A percentile compares a stretch with the other conserved stretches of the same genome.
Evolutionary conservation across 2,797 vertebrate genomes (phyloP).

Genomic region (Cheirogaleus major): DNA sequence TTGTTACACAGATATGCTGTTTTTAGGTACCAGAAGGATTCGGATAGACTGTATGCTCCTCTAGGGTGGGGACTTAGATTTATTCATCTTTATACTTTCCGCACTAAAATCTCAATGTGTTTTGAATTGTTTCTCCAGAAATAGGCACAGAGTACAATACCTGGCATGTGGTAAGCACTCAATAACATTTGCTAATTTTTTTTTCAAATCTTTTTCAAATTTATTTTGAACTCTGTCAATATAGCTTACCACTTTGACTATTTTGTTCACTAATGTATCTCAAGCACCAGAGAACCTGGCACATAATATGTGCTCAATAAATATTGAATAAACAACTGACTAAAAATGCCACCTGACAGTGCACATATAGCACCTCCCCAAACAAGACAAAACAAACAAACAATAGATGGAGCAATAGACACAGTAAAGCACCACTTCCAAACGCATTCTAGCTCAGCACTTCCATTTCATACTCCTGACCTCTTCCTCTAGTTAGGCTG

Average conservation of each 20-base stretch:
- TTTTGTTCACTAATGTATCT: neutral
- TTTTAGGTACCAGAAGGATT: neutral
- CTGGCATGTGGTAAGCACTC: neutral
- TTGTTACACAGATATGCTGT: neutral
- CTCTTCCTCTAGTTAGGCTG: neutral
- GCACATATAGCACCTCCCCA: neutral
- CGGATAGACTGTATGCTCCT: neutral
- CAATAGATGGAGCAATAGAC: neutral
- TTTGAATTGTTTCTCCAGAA: slow-evolving; percentile 27
- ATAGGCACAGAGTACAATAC: neutral
- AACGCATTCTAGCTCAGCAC: neutral
- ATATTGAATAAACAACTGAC: neutral
- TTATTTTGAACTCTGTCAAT: neutral
- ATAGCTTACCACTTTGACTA: neutral
- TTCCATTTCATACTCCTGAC: neutral
- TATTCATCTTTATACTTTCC: neutral
- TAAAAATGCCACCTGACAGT: neutral
- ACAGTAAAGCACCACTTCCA: neutral
- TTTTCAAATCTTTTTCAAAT: neutral
- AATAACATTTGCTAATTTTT: neutral
- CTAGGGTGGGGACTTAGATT: neutral
- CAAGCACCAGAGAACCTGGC: neutral
- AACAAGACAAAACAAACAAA: neutral
- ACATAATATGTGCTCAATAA: neutral
- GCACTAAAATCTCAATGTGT: neutral